These are phyloP conservation scores for Platycercus adscitus DNA, from an alignment of 2,113 vertebrate species.

Conservation along the genomic window DNA sequence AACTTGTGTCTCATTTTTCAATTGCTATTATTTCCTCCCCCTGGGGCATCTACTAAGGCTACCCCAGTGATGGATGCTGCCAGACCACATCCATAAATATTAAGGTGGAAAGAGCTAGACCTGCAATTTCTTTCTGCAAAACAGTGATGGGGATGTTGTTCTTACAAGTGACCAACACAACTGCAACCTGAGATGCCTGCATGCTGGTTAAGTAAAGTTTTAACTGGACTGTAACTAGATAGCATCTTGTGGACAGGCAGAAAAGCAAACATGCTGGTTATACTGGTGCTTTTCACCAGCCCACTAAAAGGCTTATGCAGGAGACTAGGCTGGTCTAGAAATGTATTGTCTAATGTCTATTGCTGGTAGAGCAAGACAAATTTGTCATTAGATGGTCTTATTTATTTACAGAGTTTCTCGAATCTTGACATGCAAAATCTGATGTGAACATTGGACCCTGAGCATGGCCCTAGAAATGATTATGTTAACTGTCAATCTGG, in stretches of 20 bases:
- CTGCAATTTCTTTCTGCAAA: neutral
- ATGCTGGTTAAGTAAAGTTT: neutral
- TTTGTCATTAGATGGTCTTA: neutral
- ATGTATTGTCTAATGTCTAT: neutral
- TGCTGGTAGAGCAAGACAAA: neutral
- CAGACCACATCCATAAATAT: slow-evolving; percentile 43
- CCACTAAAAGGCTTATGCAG: neutral
- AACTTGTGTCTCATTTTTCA: neutral
- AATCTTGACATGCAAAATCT: neutral
- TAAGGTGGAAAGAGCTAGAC: slow-evolving; percentile 20
- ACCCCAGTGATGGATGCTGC: neutral
- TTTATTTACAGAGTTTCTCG: neutral
- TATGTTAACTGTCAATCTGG: neutral
- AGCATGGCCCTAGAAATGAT: neutral
- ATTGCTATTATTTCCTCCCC: slow-evolving; percentile 45
- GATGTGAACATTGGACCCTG: neutral
- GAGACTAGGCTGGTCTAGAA: neutral
- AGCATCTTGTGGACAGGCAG: neutral
- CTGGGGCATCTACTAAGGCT: slow-evolving; percentile 17
- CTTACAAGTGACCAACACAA: neutral
- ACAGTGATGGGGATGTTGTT: neutral
- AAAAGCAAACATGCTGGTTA: neutral
- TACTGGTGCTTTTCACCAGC: neutral
- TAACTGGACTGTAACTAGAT: neutral
- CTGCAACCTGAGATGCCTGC: neutral